These are phyloP conservation scores for Caenorhabditis inopinata DNA, from an alignment of 1,140 invertebrate species.

Conservation along the genomic window DNA sequence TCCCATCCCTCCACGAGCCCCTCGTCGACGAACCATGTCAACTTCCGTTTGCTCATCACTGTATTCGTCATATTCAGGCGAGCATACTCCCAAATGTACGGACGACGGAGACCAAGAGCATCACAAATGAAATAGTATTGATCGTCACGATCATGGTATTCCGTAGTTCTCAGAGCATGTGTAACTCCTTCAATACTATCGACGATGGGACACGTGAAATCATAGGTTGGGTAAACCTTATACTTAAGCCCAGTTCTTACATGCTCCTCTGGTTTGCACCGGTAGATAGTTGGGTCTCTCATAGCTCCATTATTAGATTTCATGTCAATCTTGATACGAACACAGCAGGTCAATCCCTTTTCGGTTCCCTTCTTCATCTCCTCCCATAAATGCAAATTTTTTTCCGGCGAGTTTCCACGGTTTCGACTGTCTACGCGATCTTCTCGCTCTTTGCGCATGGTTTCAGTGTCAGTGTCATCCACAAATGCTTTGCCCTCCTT, in stretches of 20 bases:
- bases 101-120: slow-evolving; percentile 80
- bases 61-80: slow-evolving; percentile 94
- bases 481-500: slow-evolving; percentile 87
- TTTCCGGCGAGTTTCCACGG: slow-evolving; percentile 71
- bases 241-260: slow-evolving; percentile 89
- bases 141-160: slow-evolving; percentile 94
- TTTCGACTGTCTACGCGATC: slow-evolving; percentile 82
- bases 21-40: slow-evolving; percentile 94
- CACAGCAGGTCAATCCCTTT: slow-evolving; percentile 82
- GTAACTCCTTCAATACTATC: slow-evolving; percentile 95
- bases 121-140: slow-evolving; percentile 90
- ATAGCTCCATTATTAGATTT: slow-evolving; percentile 90
- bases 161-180: slow-evolving; percentile 92
- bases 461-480: slow-evolving; percentile 89
- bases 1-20: slow-evolving; percentile 95
- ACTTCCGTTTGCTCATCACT: slow-evolving; percentile 91
- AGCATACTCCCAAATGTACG: slow-evolving; percentile 92
- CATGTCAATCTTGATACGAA: slow-evolving; percentile 97
- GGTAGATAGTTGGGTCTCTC: slow-evolving; percentile 97
- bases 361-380: slow-evolving; percentile 87
- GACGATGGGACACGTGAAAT: slow-evolving; percentile 98
- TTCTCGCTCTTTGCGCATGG: slow-evolving; percentile 92
- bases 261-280: slow-evolving; percentile 94
- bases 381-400: slow-evolving; percentile 86
- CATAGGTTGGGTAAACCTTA: slow-evolving; percentile 99